A percentile compares a stretch with the other conserved stretches of the same genome.
phyloP scores from a whole-genome alignment of 2,113 vertebrate species.

The Bothrops jararaca region DNA sequence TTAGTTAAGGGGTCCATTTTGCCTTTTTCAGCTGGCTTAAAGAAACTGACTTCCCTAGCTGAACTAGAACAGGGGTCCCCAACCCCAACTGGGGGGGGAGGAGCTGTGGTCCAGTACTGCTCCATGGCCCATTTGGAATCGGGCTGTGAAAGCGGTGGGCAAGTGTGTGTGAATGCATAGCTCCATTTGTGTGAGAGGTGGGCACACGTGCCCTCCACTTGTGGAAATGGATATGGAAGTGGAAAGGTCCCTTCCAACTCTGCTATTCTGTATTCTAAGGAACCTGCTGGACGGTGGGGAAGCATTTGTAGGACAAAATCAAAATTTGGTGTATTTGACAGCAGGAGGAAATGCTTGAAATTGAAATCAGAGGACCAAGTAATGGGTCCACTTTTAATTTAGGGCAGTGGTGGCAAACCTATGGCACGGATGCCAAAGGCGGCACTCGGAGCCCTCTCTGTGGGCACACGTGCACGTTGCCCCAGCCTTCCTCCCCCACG shows the following conservation, averaged over 20 bases:
- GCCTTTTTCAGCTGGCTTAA: too few species aligned
- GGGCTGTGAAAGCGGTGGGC: not conserved
- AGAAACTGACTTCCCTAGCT: too few species aligned
- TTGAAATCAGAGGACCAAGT: not conserved
- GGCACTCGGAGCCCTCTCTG: too few species aligned
- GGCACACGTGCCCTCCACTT: not conserved
- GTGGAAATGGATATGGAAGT: not conserved
- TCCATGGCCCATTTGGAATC: not conserved
- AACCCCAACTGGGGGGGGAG: too few species aligned
- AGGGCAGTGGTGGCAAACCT: too few species aligned
- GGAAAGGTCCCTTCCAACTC: not conserved
- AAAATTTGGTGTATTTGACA: not conserved
- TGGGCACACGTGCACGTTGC: too few species aligned
- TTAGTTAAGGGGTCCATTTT: not conserved
- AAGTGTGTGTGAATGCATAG: rapidly evolving
- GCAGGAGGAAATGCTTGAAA: not conserved
- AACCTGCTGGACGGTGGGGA: not conserved
- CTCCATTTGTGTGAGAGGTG: not conserved
- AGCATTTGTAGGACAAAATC: not conserved
- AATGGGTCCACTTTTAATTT: not conserved
- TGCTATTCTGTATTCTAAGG: not conserved
- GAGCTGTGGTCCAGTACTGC: too few species aligned
- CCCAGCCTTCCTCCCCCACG: too few species aligned
- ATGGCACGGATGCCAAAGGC: too few species aligned
- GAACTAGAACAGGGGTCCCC: not conserved